Evolutionary conservation across 2,797 vertebrate genomes (phyloP), one percentile per base, ranked within the genome.

Genomic region (Microctenopoma lineatum): DNA sequence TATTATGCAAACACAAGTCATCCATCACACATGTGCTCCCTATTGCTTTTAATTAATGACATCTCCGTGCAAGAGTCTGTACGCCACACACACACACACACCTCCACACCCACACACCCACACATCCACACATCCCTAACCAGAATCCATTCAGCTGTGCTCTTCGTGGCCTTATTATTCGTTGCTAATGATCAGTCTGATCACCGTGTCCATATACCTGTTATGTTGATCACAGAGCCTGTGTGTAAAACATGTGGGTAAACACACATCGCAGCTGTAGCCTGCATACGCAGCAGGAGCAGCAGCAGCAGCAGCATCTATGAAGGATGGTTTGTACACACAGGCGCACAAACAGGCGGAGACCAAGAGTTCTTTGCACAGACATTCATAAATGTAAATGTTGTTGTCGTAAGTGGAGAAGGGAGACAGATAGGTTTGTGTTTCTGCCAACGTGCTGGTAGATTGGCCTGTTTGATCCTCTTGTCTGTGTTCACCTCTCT

Each of bases 21-120:
- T 92, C 89, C 86, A 84, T 91, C 88, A 91, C 81, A 77, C 84
- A 89, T 82, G 83, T 90, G 87, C 84, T 87, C 87, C 84, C 86
- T 84, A 87, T 88, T 90, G 75, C 84, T 87, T 92, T 90, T 91
- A 91, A 93, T 92, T 92, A 93, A 93, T 86, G 86, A 71, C 66
- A 70, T 73, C 80, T 86, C 69, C 58, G 70, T 72, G 75, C 56
- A 42, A 68, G 74, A 53, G 57, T 77, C 56, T 51, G 47, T 73
- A 41, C 69, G n/a, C 79, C 67, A 21, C 79, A 48, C 74, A 59
- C 36, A 51, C 59, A 57, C 62, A 52, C 70, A 60, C 77, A 64
- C 83, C 67, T 75, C 65, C 75, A 29, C 27, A 29, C 27, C 4
- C 27, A 29, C 27, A 29, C 27, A 29, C 27, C 73, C 61, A 65